Percentiles rank a stretch among this genome's conserved stretches.
Conservation (phyloP, 2,113 vertebrate species). For the Muscicapa adusta region DNA sequence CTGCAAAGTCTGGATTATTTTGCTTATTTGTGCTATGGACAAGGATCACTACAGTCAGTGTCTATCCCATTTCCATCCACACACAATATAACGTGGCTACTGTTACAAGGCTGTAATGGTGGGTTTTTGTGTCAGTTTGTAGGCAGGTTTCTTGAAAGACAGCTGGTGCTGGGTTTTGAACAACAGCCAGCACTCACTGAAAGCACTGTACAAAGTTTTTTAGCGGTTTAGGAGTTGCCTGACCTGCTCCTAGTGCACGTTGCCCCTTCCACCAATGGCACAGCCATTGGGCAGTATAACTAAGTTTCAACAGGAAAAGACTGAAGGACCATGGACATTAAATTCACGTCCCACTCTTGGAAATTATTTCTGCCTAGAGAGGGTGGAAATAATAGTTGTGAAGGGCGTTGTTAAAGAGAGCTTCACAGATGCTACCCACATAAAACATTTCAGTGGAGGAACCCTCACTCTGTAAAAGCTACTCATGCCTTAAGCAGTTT, state of each 20-base stretch:
- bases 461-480: not conserved
- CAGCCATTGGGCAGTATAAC: fast-evolving
- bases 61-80: not conserved
- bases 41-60: not conserved
- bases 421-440: not conserved
- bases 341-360: not conserved
- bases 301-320: not conserved
- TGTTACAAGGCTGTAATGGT: not conserved
- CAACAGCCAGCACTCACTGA: not conserved
- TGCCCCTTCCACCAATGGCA: fast-evolving
- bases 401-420: not conserved
- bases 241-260: not conserved
- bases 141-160: not conserved
- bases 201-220: not conserved
- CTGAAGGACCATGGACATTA: not conserved
- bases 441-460: not conserved
- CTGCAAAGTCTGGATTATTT: not conserved
- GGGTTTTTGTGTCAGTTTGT: not conserved
- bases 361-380: not conserved
- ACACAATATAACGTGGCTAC: not conserved
- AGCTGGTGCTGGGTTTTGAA: not conserved
- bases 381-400: not conserved
- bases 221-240: not conserved
- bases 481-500: not conserved
- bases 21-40: not conserved